Evolutionary conservation across 2,797 vertebrate genomes (phyloP).

Genomic region (Dryobates pubescens): DNA sequence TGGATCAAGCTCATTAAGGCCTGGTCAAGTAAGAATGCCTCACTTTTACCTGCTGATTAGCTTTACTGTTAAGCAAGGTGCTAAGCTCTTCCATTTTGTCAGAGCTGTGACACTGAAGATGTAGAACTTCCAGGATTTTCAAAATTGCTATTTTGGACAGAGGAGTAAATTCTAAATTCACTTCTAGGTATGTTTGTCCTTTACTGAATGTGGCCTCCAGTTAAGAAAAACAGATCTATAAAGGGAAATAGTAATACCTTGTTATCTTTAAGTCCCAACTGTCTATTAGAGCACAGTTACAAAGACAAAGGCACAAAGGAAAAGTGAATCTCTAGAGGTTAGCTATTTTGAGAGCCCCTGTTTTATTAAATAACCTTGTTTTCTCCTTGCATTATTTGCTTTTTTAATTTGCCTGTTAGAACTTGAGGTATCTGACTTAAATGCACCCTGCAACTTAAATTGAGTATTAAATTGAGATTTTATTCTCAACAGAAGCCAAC

Average conservation of each 20-base stretch:
- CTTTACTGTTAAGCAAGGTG: not conserved
- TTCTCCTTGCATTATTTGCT: slow-evolving; percentile 29
- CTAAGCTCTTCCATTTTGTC: not conserved
- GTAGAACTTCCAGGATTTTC: not conserved
- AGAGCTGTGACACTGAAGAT: not conserved
- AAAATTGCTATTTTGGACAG: not conserved
- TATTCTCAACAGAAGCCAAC: not conserved
- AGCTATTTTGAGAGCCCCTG: slow-evolving; percentile 45
- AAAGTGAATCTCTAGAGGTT: not conserved
- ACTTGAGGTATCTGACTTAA: not conserved
- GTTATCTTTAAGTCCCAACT: not conserved
- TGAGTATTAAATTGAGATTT: not conserved
- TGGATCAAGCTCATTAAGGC: not conserved
- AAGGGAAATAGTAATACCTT: slow-evolving; percentile 14
- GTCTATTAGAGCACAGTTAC: not conserved
- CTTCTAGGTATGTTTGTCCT: not conserved
- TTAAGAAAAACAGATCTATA: slow-evolving; percentile 16
- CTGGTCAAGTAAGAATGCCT: not conserved
- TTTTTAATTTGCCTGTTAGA: not conserved
- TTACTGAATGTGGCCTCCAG: not conserved
- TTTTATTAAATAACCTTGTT: slow-evolving; percentile 43
- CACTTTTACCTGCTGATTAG: not conserved
- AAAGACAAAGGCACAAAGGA: slow-evolving; percentile 19
- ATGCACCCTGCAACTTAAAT: not conserved
- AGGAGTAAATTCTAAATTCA: slow-evolving; percentile 11